Percentiles rank a stretch among this genome's conserved stretches.
phyloP scores from a whole-genome alignment of 1,140 invertebrate species.

The Drosophila hydei region DNA sequence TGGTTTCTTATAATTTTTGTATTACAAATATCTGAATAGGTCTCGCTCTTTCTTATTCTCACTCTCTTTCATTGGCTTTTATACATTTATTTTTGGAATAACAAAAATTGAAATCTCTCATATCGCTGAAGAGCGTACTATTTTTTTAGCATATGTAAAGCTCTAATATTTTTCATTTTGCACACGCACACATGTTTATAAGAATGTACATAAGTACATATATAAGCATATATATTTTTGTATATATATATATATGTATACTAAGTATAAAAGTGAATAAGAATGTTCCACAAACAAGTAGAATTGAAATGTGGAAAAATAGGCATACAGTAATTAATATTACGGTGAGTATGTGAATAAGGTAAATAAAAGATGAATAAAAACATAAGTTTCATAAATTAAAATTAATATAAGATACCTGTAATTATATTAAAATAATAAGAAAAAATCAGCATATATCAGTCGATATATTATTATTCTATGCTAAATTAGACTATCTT shows the following conservation, averaged over 20 bases:
- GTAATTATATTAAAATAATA: no score
- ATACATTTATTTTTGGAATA: constrained; percentile 83
- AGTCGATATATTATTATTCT: no score
- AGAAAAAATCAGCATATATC: no score
- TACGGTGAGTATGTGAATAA: no score
- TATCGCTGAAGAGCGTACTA: constrained; percentile 54
- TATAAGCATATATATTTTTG: no score
- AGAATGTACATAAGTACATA: constrained; percentile 1
- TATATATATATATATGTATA: no score
- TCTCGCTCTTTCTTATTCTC: constrained; percentile 37
- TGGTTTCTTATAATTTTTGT: constrained; percentile 74
- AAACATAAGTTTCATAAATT: background rate
- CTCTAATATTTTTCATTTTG: constrained; percentile 15
- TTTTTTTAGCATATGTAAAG: constrained; percentile 51
- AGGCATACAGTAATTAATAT: background rate
- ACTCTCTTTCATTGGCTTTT: constrained; percentile 34
- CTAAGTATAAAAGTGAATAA: no score
- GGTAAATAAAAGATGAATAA: no score
- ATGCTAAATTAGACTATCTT: no score
- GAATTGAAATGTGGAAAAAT: background rate
- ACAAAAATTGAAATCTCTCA: constrained; percentile 73
- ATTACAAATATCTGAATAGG: constrained; percentile 63
- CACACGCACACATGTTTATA: constrained; percentile 37
- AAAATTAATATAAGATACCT: no score
- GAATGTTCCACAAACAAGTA: background rate